A percentile compares a stretch with the other conserved stretches of the same genome.
These are phyloP conservation scores for Phyto melanocephala DNA, from an alignment of 2,888 invertebrate genomes.

Conservation along the genomic window DNA sequence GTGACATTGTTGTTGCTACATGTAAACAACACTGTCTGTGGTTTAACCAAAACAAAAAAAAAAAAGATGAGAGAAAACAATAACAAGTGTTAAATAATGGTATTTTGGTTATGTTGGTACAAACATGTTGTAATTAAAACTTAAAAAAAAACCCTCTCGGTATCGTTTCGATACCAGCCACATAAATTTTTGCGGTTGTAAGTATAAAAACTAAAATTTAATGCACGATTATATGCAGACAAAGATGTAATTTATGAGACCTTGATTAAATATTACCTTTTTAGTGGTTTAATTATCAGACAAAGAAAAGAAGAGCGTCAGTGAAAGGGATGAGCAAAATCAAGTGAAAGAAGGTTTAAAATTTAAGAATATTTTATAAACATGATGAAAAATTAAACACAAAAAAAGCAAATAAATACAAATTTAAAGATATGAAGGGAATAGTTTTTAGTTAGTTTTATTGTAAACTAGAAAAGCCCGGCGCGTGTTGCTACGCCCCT, in stretches of 20 bases:
- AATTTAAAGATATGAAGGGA: no score
- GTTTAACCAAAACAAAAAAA: slow-evolving; percentile 23
- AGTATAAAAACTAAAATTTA: neutral
- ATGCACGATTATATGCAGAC: slow-evolving; percentile 20
- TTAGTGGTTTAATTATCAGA: slow-evolving; percentile 23
- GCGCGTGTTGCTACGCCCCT: no score
- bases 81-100: slow-evolving; percentile 57
- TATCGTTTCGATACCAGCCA: neutral
- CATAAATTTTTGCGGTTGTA: slow-evolving; percentile 1
- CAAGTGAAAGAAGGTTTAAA: no score
- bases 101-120: slow-evolving; percentile 31
- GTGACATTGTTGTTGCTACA: neutral
- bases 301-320: no score
- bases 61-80: neutral
- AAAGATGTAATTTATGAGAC: slow-evolving; percentile 22
- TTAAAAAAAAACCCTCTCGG: neutral
- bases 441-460: no score
- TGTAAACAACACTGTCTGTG: slow-evolving; percentile 55
- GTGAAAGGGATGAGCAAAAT: neutral
- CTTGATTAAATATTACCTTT: slow-evolving; percentile 23
- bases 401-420: no score
- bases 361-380: no score
- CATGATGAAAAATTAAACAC: no score
- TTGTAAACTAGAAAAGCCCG: no score
- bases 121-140: slow-evolving; percentile 55